Evolutionary conservation across 1,140 invertebrate species (phyloP).

Genomic region (Harlomillsia oculata): DNA sequence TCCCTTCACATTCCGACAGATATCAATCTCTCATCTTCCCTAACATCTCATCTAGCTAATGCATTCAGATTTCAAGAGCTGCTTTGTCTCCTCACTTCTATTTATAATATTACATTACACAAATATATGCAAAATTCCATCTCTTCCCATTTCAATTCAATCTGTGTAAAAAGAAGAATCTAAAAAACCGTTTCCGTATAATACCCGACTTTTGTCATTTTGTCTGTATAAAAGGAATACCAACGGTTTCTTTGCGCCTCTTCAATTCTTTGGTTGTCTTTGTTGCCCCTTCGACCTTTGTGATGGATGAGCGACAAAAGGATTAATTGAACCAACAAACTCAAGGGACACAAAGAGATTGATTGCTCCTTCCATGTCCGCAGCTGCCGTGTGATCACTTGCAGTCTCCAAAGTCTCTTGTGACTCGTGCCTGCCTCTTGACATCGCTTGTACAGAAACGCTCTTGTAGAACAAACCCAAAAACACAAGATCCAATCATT

Average conservation of each 20-base stretch:
- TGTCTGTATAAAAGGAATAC: background rate
- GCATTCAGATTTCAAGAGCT: too few species aligned
- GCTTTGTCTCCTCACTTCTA: too few species aligned
- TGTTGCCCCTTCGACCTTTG: background rate
- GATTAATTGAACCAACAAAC: slow-evolving; percentile 24
- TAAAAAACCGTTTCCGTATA: background rate
- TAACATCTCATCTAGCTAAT: slow-evolving; percentile 19
- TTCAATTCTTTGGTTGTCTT: background rate
- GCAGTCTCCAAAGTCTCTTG: background rate
- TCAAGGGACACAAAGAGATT: slow-evolving; percentile 16
- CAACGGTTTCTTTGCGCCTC: background rate
- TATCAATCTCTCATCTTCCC: slow-evolving; percentile 8
- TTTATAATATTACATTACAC: too few species aligned
- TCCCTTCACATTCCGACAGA: background rate
- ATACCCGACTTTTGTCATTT: background rate
- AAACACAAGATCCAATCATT: background rate
- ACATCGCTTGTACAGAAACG: too few species aligned
- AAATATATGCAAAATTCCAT: too few species aligned
- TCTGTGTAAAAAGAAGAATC: too few species aligned
- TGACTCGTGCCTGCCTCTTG: slow-evolving; percentile 1
- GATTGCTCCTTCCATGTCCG: slow-evolving; percentile 3
- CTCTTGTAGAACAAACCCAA: too few species aligned
- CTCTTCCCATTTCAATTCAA: too few species aligned
- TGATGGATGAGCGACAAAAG: slow-evolving; percentile 21
- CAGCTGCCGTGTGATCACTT: background rate